These are phyloP conservation scores for Synergus gifuensis DNA, from an alignment of 2,888 invertebrate genomes.

Conservation along the genomic window DNA sequence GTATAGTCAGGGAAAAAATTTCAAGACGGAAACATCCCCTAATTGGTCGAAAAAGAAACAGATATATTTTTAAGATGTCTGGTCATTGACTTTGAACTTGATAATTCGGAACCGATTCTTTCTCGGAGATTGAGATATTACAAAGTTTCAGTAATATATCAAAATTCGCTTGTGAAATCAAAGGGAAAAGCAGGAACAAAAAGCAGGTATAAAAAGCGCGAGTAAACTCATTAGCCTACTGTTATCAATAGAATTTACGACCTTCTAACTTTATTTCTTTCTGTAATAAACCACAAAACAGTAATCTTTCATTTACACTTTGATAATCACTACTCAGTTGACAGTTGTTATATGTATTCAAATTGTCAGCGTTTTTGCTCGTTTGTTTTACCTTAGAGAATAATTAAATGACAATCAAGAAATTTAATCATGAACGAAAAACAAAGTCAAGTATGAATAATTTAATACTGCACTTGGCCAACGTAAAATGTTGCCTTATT, in stretches of 20 bases:
- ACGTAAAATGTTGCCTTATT: not conserved
- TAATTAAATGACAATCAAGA: not conserved
- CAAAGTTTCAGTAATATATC: not conserved
- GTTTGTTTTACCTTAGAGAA: not conserved
- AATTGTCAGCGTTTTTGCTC: slow-evolving; percentile 5
- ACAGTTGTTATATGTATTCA: not conserved
- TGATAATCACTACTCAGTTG: not conserved
- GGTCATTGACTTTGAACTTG: slow-evolving; percentile 23
- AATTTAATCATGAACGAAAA: slow-evolving; percentile 1
- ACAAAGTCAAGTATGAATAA: not conserved
- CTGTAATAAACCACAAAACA: slow-evolving; percentile 14
- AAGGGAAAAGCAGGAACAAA: not conserved
- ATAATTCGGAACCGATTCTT: not conserved
- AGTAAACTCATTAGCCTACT: slow-evolving; percentile 26
- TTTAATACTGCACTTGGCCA: not conserved
- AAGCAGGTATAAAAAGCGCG: not conserved
- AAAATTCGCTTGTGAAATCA: not conserved
- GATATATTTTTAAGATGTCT: not conserved
- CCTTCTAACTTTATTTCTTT: slow-evolving; percentile 17
- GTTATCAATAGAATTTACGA: slow-evolving; percentile 15
- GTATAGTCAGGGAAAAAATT: slow-evolving; percentile 7
- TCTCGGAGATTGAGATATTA: not conserved
- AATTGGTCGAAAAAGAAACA: slow-evolving; percentile 2
- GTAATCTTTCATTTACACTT: slow-evolving; percentile 27
- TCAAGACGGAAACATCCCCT: not conserved